Evolutionary conservation across 2,113 vertebrate species (phyloP).

Genomic region (Caretta caretta): DNA sequence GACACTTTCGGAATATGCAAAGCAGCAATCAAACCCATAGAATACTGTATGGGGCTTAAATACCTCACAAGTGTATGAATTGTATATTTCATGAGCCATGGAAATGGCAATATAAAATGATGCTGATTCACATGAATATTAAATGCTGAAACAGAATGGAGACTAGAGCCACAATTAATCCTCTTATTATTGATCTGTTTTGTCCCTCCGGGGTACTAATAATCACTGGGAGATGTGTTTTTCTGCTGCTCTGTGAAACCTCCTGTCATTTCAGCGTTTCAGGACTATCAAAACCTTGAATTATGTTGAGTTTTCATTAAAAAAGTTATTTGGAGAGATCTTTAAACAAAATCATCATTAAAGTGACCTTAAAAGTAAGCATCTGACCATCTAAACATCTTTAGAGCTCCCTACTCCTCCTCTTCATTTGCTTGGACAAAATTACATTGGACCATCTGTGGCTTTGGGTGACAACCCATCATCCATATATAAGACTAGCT

Average conservation of each 20-base stretch:
- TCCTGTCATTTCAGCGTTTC: background rate
- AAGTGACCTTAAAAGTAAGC: background rate
- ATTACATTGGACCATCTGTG: background rate
- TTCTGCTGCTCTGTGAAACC: background rate
- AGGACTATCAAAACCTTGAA: background rate
- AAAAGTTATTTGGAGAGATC: background rate
- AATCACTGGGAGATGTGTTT: background rate
- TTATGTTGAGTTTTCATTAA: background rate
- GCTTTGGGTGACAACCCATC: background rate
- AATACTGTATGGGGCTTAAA: background rate
- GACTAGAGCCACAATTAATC: background rate
- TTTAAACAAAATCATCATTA: background rate
- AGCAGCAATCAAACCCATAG: background rate
- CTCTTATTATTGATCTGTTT: background rate
- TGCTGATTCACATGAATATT: background rate
- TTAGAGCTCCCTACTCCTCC: background rate
- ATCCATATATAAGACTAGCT: background rate
- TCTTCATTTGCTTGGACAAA: background rate
- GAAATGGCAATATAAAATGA: background rate
- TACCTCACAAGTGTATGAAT: accelerated
- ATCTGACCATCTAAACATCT: background rate
- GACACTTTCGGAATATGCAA: background rate
- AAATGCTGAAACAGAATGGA: background rate
- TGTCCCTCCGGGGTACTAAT: background rate
- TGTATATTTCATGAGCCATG: background rate